Base-by-base conservation (phyloP, 2,797 vertebrate species). In the Labeo calbasu region DNA sequence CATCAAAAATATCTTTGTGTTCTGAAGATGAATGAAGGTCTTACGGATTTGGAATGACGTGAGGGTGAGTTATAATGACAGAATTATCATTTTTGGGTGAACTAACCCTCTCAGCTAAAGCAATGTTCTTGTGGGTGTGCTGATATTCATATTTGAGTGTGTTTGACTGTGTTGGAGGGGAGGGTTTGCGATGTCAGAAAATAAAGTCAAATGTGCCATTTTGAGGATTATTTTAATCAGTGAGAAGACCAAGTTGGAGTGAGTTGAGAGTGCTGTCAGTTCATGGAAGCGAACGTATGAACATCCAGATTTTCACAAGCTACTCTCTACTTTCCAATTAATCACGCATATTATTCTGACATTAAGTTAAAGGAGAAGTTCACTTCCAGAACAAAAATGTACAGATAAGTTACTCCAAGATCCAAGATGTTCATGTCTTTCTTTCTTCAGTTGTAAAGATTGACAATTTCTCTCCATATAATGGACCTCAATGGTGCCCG, bases 91-190 rank as follows among this genome's bases (percentile, higher is more conserved):
- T 9, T 46, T 46, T 46, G 8, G 43, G 43, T 46, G 43, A 46
- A 10, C 9, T 46, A 46, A 2, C 1, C 43, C 43, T 46, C 2
- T 36, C 10, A 53, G 32, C 55, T 73, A 23, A 6, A 75, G 71
- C 19, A 40, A 75, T 70, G 36, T 59, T 53, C 50, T 55, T 70
- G 11, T 73, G 68, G 43, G 77, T 73, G 89, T 88, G 79, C n/a
- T 88, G 86, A 84, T 66, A 92, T 90, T 91, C 90, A 89, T 92
- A 87, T 83, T 68, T 40, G 8, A 43, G 59, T 53, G 73, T 77
- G 71, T 82, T 71, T 76, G 53, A 28, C 21, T 28, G 40, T 72
- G 71, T 73, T 79, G 15, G 43, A 55, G 15, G 73, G 61, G 55
- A 51, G 75, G 66, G 46, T 61, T 25, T 51, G 53, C 15, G 43